These are phyloP conservation scores for Cantharis nigra DNA, from an alignment of 2,888 invertebrate species.

Conservation along the genomic window DNA sequence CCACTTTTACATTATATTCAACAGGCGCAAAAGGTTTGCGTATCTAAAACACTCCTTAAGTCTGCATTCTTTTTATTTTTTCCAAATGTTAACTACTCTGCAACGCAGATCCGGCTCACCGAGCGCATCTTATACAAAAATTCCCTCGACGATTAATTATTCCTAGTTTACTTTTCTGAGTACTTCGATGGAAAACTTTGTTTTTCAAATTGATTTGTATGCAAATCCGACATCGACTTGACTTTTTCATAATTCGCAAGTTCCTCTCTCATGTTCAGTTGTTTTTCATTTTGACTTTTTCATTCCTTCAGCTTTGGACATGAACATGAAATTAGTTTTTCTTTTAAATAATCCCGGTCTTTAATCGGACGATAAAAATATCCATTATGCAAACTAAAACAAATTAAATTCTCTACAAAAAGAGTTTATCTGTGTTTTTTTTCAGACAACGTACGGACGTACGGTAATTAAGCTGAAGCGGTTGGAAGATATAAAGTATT, in stretches of 20 bases:
- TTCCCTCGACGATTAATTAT: background rate
- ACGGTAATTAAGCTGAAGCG: background rate
- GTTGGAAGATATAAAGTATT: background rate
- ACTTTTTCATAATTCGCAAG: background rate
- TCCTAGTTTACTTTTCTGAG: background rate
- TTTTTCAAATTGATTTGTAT: background rate
- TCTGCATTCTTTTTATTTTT: background rate
- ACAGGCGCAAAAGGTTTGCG: slow-evolving; percentile 33
- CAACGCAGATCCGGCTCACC: background rate
- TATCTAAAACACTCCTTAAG: slow-evolving; percentile 11
- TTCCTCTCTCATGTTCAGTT: too few species aligned
- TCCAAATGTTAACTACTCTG: background rate
- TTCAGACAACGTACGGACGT: too few species aligned
- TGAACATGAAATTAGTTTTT: background rate
- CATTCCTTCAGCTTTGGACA: background rate
- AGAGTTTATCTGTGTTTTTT: background rate
- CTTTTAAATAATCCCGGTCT: background rate
- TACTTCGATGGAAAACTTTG: background rate
- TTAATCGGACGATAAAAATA: background rate
- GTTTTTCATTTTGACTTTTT: background rate
- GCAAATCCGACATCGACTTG: background rate
- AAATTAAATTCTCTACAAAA: background rate
- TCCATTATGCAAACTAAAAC: background rate
- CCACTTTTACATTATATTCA: slow-evolving; percentile 31
- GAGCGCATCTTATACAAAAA: background rate